phyloP scores from a whole-genome alignment of 2,888 invertebrate genomes.

The Stegophylla sp. region DNA sequence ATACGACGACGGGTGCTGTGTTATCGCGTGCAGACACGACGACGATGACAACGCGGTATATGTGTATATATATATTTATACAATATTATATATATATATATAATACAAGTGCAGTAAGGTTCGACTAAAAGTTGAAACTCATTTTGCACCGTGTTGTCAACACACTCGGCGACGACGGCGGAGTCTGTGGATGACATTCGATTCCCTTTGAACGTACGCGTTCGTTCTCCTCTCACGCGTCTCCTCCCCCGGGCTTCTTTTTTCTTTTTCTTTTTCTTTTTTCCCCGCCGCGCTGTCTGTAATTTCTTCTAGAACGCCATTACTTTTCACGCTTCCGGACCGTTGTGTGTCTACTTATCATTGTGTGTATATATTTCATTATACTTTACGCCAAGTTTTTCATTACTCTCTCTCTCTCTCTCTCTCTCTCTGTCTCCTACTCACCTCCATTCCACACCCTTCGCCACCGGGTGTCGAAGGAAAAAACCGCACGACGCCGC shows the following conservation, averaged over 20 bases:
- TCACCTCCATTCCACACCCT: no score
- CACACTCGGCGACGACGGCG: conserved; percentile 12
- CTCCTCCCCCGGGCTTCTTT: background rate
- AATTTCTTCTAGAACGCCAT: conserved; percentile 31
- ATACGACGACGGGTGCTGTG: background rate
- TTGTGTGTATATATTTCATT: conserved; percentile 7
- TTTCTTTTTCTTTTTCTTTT: no score
- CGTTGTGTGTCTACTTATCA: conserved; percentile 43
- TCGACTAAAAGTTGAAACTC: conserved; percentile 43
- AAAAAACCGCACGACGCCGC: background rate
- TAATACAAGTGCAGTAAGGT: no score
- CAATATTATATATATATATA: no score
- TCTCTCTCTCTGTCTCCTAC: no score
- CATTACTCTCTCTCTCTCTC: background rate
- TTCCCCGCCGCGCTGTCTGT: conserved; percentile 11
- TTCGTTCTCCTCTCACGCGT: no score
- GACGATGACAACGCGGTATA: background rate
- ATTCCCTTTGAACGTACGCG: conserved; percentile 41
- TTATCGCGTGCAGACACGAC: conserved; percentile 31
- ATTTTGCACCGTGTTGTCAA: conserved; percentile 44
- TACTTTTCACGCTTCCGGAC: conserved; percentile 32
- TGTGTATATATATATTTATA: no score
- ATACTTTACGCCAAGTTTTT: conserved; percentile 24
- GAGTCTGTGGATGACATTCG: conserved; percentile 43
- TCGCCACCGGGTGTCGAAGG: no score